phyloP scores from a whole-genome alignment of 2,888 invertebrate genomes.

The Stenodema calcarata region DNA sequence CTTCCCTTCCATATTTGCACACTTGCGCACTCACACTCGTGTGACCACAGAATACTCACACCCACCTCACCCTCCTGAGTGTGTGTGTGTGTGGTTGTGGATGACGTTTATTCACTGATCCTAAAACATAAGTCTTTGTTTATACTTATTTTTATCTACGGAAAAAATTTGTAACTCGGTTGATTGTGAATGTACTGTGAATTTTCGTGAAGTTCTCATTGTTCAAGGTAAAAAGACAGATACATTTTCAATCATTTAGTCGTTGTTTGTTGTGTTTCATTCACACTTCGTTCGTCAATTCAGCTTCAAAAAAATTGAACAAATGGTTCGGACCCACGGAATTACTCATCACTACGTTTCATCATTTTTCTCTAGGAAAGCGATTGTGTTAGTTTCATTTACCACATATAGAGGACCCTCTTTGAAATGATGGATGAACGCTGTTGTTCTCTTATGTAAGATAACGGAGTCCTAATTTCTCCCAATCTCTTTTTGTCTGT shows the following conservation, averaged over 20 bases:
- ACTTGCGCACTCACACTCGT: too few species aligned
- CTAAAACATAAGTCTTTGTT: not conserved
- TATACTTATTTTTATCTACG: not conserved
- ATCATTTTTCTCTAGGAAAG: not conserved
- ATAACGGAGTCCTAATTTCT: not conserved
- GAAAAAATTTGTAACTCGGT: not conserved
- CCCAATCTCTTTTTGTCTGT: not conserved
- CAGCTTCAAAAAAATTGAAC: not conserved
- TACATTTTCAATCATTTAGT: not conserved
- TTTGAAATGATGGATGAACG: too few species aligned
- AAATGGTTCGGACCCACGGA: not conserved
- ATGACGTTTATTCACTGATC: not conserved
- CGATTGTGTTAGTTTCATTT: not conserved
- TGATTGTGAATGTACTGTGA: not conserved
- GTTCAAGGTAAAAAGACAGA: not conserved
- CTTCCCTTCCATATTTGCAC: too few species aligned
- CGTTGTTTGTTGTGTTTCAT: too few species aligned
- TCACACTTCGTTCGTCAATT: not conserved
- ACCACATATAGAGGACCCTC: too few species aligned
- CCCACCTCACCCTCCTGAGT: not conserved
- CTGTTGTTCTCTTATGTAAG: not conserved
- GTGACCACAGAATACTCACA: not conserved
- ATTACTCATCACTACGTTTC: not conserved
- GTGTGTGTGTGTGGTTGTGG: not conserved
- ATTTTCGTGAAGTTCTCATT: not conserved